phyloP scores from a whole-genome alignment of 1,140 invertebrate genomes.

The Aphidius gifuensis region DNA sequence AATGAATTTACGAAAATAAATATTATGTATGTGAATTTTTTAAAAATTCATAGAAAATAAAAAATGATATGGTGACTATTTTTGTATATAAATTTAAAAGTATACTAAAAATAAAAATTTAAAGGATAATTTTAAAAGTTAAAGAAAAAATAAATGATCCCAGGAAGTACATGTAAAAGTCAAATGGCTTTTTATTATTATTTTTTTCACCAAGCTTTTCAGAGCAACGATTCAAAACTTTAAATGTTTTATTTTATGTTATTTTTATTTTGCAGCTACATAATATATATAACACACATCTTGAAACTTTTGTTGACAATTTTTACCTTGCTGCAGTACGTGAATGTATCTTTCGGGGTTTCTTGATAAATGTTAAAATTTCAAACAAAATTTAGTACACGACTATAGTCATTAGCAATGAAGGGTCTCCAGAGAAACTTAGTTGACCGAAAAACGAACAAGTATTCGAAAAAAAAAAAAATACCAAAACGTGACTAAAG shows the following conservation, averaged over 20 bases:
- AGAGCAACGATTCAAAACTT: constrained; percentile 15
- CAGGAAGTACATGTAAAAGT: constrained; percentile 8
- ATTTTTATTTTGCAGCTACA: not conserved
- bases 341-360: not conserved
- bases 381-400: not conserved
- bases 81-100: not conserved
- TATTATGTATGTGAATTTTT: too few species aligned
- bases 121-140: not conserved
- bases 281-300: not conserved
- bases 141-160: not conserved
- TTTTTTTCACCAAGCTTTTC: not conserved
- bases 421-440: constrained; percentile 2
- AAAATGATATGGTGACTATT: too few species aligned
- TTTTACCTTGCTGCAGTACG: not conserved
- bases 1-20: too few species aligned
- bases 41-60: too few species aligned
- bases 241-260: constrained; percentile 7
- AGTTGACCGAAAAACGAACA: too few species aligned
- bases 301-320: not conserved
- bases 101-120: not conserved
- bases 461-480: too few species aligned
- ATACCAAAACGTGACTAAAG: too few species aligned
- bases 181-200: constrained; percentile 6
- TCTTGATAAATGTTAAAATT: not conserved
- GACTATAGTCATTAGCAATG: not conserved